phyloP scores from a whole-genome alignment of 1,140 invertebrate species.

The Listronotus oregonensis region DNA sequence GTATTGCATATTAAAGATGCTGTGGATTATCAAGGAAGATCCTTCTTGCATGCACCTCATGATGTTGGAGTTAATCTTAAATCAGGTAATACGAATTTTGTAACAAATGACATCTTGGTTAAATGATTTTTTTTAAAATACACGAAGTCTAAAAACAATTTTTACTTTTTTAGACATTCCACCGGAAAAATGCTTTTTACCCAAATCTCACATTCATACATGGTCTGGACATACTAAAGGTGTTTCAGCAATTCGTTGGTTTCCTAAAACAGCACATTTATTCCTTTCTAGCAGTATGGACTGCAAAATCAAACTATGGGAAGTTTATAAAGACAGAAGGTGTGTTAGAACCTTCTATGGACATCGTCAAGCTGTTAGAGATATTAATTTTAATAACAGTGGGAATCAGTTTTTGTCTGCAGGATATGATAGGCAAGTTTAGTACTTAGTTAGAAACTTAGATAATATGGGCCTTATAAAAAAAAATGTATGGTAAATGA shows the following conservation, averaged over 20 bases:
- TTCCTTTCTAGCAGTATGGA: slow-evolving; percentile 97
- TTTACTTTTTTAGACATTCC: slow-evolving; percentile 66
- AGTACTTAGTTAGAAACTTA: too few species aligned
- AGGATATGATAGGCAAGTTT: slow-evolving; percentile 58
- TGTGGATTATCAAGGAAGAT: slow-evolving; percentile 95
- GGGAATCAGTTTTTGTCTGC: slow-evolving; percentile 94
- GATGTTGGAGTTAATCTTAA: slow-evolving; percentile 95
- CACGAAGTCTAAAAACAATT: neutral
- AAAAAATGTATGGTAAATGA: too few species aligned
- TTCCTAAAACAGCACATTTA: slow-evolving; percentile 93
- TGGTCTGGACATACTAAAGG: slow-evolving; percentile 97
- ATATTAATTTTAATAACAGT: slow-evolving; percentile 94
- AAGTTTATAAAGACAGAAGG: slow-evolving; percentile 94
- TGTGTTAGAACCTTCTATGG: slow-evolving; percentile 96
- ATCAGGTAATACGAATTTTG: slow-evolving; percentile 55
- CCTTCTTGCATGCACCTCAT: slow-evolving; percentile 91
- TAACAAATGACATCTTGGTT: neutral
- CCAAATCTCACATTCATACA: slow-evolving; percentile 94
- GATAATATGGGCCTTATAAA: too few species aligned
- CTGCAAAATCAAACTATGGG: slow-evolving; percentile 95
- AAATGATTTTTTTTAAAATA: too few species aligned
- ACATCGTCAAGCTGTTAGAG: slow-evolving; percentile 95
- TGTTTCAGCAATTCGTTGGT: slow-evolving; percentile 95
- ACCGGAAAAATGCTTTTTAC: slow-evolving; percentile 95
- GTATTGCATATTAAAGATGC: slow-evolving; percentile 94